These are phyloP conservation scores for Neuroterus valhalla DNA, from an alignment of 1,140 invertebrate genomes.

Conservation along the genomic window DNA sequence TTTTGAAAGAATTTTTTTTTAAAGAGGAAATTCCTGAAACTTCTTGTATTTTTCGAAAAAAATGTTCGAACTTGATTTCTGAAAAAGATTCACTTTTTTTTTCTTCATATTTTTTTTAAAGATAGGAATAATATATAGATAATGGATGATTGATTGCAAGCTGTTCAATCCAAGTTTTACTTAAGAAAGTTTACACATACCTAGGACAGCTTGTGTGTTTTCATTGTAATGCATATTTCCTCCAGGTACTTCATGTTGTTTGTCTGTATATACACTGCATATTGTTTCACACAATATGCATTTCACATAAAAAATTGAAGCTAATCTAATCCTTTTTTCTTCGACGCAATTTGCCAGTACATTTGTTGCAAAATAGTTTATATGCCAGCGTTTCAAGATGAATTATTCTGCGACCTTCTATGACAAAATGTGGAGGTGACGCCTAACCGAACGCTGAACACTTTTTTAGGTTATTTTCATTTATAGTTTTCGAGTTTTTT, in stretches of 20 bases:
- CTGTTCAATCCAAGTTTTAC: background rate
- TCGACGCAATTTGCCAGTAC: background rate
- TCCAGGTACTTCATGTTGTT: conserved; percentile 6
- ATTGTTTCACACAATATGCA: conserved; percentile 16
- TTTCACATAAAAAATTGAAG: conserved; percentile 31
- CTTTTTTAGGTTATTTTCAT: background rate
- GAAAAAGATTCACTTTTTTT: too few species aligned
- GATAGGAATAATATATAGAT: conserved; percentile 20
- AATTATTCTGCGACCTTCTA: conserved; percentile 33
- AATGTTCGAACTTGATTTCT: too few species aligned
- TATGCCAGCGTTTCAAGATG: conserved; percentile 22
- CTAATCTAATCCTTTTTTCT: conserved; percentile 34
- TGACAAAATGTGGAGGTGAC: too few species aligned
- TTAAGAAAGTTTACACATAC: background rate
- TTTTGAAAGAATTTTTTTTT: too few species aligned
- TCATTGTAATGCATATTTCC: background rate
- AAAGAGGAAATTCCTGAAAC: too few species aligned
- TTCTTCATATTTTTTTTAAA: too few species aligned
- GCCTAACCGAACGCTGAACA: too few species aligned
- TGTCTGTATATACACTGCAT: conserved; percentile 21
- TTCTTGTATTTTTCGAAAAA: too few species aligned
- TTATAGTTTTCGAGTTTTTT: background rate
- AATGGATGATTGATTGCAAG: background rate
- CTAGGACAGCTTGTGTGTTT: conserved; percentile 22
- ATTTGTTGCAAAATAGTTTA: conserved; percentile 32